Evolutionary conservation across 2,888 invertebrate species (phyloP).

Genomic region (Plemyria rubiginata): DNA sequence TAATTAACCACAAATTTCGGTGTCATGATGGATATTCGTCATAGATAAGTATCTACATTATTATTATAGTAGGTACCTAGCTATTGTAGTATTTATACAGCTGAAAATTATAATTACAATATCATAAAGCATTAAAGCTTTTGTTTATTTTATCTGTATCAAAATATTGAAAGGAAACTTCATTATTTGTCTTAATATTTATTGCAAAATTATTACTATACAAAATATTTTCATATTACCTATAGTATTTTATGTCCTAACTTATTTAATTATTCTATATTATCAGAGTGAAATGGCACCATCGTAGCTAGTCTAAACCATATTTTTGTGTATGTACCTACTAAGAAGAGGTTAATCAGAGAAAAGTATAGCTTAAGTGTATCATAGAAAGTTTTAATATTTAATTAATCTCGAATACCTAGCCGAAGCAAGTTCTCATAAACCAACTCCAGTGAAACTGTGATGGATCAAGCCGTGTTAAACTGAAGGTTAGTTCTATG

Average conservation of each 20-base stretch:
- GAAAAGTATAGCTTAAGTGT: too few species aligned
- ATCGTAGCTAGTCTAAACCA: slow-evolving; percentile 21
- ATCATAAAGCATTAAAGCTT: background rate
- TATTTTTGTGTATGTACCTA: slow-evolving; percentile 6
- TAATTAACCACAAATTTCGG: background rate
- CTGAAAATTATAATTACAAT: background rate
- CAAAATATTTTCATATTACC: slow-evolving; percentile 30
- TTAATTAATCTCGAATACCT: too few species aligned
- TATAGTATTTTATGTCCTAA: slow-evolving; percentile 39
- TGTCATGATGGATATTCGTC: background rate
- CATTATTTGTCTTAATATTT: slow-evolving; percentile 33
- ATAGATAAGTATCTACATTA: background rate
- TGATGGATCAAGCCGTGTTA: background rate
- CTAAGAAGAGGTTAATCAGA: background rate
- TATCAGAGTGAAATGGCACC: slow-evolving; percentile 53
- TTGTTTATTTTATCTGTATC: slow-evolving; percentile 1
- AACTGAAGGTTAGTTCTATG: background rate
- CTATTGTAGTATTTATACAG: background rate
- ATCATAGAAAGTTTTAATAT: too few species aligned
- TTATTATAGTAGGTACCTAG: background rate
- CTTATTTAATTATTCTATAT: slow-evolving; percentile 28
- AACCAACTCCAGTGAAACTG: background rate
- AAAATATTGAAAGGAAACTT: slow-evolving; percentile 32
- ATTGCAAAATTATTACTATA: slow-evolving; percentile 35
- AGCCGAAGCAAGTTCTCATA: too few species aligned